phyloP scores from a whole-genome alignment of 2,888 invertebrate genomes.

The Lithophane semibrunnea region DNA sequence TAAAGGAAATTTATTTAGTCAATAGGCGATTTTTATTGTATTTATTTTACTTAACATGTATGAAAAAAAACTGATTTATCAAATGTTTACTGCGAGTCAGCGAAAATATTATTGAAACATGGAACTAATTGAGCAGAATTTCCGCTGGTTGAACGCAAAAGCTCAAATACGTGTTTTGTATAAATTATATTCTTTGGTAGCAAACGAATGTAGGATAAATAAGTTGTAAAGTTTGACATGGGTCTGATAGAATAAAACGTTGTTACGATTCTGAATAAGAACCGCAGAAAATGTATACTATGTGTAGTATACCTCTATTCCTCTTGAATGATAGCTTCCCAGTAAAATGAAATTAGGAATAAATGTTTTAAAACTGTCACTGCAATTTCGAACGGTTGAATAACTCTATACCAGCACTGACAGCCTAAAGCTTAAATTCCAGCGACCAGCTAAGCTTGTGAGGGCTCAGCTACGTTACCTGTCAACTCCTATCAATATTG shows the following conservation, averaged over 20 bases:
- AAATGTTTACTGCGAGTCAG: slow-evolving; percentile 1
- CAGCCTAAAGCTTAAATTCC: background rate
- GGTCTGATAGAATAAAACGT: slow-evolving; percentile 63
- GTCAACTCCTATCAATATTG: background rate
- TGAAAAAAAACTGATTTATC: background rate
- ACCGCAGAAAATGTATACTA: slow-evolving; percentile 25
- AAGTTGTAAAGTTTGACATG: slow-evolving; percentile 56
- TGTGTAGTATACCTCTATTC: slow-evolving; percentile 4
- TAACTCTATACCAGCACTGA: background rate
- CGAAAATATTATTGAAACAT: slow-evolving; percentile 12
- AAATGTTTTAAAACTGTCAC: slow-evolving; percentile 22
- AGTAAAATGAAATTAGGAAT: slow-evolving; percentile 16
- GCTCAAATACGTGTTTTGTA: slow-evolving; percentile 36
- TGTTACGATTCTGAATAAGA: slow-evolving; percentile 50
- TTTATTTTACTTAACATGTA: slow-evolving; percentile 38
- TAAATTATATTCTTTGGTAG: slow-evolving; percentile 47
- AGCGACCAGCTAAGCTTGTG: background rate
- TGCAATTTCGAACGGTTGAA: slow-evolving; percentile 18
- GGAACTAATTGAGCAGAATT: slow-evolving; percentile 18
- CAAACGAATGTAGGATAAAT: slow-evolving; percentile 46
- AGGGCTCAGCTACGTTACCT: background rate
- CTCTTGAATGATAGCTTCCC: background rate
- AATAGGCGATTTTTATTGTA: slow-evolving; percentile 32
- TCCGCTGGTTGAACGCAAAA: slow-evolving; percentile 20
- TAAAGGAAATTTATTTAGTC: slow-evolving; percentile 55